Evolutionary conservation across 2,888 invertebrate genomes (phyloP), one percentile per base, ranked within the genome.

Genomic region (Macrostomum cliftonense): DNA sequence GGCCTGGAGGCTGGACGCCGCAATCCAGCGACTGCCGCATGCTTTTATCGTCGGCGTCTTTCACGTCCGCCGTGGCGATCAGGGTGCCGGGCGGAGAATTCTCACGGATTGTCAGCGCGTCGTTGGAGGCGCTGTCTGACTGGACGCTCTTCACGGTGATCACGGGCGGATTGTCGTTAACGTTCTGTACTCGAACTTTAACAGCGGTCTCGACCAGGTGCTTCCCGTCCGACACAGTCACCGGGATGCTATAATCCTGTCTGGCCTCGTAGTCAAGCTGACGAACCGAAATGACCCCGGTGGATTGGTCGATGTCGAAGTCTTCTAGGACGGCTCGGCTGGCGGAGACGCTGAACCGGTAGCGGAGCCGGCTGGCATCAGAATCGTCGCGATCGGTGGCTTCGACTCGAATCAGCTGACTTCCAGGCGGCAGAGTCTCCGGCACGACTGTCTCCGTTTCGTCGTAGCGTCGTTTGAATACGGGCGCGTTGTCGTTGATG

Each of bases 141-240:
- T 37, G 28, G 13, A 43, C 47, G 16, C 37, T 36, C 21, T 51
- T 47, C 14, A 51, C 39, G 7, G 50, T 21, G 16, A 51, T 51
- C 21, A 36, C 37, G 4, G 51, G 51, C n/a, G 49, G n/a, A 21
- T 51, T 52, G 37, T 51, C 51, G 38, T 51, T 51, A n/a, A 52
- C 37, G 43, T 51, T 51, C 12, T 43, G n/a, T 2, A 51, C 39
- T 14, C 36, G 21, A 5, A 51, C 37, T 16, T 39, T 21, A 12
- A 51, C 43, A 5, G 16, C 37, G 12, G 39, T 43, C 16, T 36
- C 21, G 16, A 20, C 43, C 2, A 9, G 36, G 42, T 44, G 44
- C 36, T 51, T 49, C 12, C 50, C 51, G 37, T 51, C 51, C 4
- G 37, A 37, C 19, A 51, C 51, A 16, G 39, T 43, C 11, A 51